Evolutionary conservation across 2,113 vertebrate genomes (phyloP), one percentile per base, ranked within the genome.

Genomic region (Cephalopholis sonnerati): DNA sequence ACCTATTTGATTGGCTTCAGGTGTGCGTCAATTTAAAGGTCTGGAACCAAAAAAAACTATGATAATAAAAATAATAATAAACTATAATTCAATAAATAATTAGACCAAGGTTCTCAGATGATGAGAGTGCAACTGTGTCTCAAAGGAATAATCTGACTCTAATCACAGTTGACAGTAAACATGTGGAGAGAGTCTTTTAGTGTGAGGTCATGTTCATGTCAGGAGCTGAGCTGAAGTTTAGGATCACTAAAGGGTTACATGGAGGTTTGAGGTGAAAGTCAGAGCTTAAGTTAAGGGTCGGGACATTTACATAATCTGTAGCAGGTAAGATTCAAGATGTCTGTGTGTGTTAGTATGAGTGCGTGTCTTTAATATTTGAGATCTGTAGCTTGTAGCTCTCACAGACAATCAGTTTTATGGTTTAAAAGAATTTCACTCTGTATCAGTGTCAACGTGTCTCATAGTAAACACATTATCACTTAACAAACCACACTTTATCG

Each of bases 101-200:
- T n/a, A n/a, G n/a, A n/a, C 32, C 32, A 36, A 36, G 7, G 6
- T 7, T 36, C 32, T 36, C 32, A 5, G 7, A 7, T 3, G n/a
- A 13, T 24, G 20, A 24, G 17, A 15, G 50, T 17, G 18, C 4
- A 71, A 10, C 8, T 0, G 41, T 3, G 41, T 59, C 41, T 46
- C n/a, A 36, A 22, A 66, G 50, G 7, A 29, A 5, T 3, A 25
- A 11, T 32, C 36, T 36, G 6, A 32, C 22, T 18, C 27, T 77
- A 66, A 89, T 84, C 55, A 13, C 4, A 66, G 36, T 0, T 50
- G 86, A 74, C 74, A 61, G 70, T 0, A 7, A 53, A 67, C 65
- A 85, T 81, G 64, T 85, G 79, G 57, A n/a, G 5, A 16, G 48
- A 17, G 32, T 22, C 59, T 54, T 22, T 39, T 2, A 1, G 53